Evolutionary conservation across 2,113 vertebrate genomes (phyloP), one percentile per base, ranked within the genome.

Genomic region (Corythoichthys haematopterus): DNA sequence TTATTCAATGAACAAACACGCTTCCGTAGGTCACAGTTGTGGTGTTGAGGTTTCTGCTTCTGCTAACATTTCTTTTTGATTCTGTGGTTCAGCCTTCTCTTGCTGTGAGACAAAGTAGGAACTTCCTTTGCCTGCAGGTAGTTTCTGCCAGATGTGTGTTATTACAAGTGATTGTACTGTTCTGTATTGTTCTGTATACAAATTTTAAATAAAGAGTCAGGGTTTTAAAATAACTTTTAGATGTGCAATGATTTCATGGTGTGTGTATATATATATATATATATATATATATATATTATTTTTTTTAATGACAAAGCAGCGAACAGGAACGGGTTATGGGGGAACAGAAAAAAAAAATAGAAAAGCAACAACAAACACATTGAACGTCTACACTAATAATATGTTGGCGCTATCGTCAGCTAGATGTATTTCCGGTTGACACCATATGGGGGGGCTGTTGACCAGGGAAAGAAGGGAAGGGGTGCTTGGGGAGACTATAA

Each of bases 161-260:
- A 81, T 70, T 87, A 82, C 70, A 80, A 76, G 87, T 92, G 87
- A 88, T 89, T 91, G 90, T 92, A 87, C 73, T 83, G 85, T 91
- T 88, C 77, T 80, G 88, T 90, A 86, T 82, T 72, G 80, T 86
- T 81, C 72, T 86, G 89, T 92, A 87, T 80, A 79, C 82, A 85
- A 88, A 91, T 88, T 90, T 91, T 88, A 83, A 91, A 91, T 92
- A 92, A 92, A 92, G 83, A 89, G 88, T 91, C 84, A 90, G 88
- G 84, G 82, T 77, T 83, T 83, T 78, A 73, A 85, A 76, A 65
- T 33, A 16, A 15, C 6, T 36, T 36, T 57, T 36, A 55, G 52
- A 55, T 33, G 20, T 3, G 13, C 14, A 57, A 57, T 13, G 28
- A 52, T 52, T 52, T 52, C 50, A 20, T 5, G 1, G n/a, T 10